Conservation (phyloP, 2,113 vertebrate genomes). For the Thalassoma bifasciatum region DNA sequence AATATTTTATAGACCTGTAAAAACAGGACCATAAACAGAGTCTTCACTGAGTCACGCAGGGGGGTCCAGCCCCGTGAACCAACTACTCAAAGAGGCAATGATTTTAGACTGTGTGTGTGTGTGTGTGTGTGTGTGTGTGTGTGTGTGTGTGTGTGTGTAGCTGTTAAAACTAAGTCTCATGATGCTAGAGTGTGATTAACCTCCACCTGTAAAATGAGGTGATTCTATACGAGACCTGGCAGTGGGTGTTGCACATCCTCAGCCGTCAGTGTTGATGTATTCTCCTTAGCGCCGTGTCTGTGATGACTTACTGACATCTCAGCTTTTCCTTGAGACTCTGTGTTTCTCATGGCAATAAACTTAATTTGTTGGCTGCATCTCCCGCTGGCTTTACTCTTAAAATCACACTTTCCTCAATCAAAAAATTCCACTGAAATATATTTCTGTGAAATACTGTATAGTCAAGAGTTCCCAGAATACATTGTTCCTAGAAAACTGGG, state of each 20-base stretch:
- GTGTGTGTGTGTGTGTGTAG: conserved; percentile 26
- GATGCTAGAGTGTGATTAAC: conserved; percentile 60
- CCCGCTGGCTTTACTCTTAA: conserved; percentile 48
- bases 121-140: conserved; percentile 3
- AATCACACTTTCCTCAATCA: conserved; percentile 68
- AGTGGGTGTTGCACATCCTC: conserved; percentile 37
- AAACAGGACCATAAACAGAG: conserved; percentile 83
- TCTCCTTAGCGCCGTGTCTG: conserved; percentile 44
- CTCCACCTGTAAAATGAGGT: conserved; percentile 63
- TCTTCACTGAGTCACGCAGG: conserved; percentile 74
- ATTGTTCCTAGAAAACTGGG: conserved; percentile 72
- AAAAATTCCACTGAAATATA: conserved; percentile 57
- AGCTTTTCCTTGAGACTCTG: conserved; percentile 45
- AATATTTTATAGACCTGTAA: conserved; percentile 84
- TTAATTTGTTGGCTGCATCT: conserved; percentile 56
- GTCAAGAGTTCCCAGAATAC: conserved; percentile 62
- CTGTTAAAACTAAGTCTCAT: conserved; percentile 67
- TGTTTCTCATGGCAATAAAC: conserved; percentile 69
- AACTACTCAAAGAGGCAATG: conserved; percentile 68
- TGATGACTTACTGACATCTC: conserved; percentile 53
- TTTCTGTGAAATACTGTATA: conserved; percentile 64
- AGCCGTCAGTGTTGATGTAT: conserved; percentile 12
- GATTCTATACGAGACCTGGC: conserved; percentile 50
- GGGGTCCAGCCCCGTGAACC: conserved; percentile 75
- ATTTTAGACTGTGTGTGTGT: conserved; percentile 27